Evolutionary conservation across 1,140 invertebrate species (phyloP).

Genomic region (Apis florea): DNA sequence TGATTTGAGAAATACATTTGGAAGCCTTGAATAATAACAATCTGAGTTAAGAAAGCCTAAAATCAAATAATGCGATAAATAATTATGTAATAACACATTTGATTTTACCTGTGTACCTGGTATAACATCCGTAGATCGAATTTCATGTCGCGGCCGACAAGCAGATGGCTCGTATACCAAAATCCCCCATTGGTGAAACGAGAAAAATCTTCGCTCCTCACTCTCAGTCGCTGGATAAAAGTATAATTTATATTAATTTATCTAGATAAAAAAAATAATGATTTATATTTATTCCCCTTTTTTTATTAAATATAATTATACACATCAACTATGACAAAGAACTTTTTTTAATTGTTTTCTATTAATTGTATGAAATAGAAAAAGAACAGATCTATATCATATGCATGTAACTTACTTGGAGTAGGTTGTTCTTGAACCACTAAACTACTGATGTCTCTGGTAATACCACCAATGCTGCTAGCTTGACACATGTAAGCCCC

Average conservation of each 20-base stretch:
- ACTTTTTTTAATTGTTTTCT: background rate
- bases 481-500: slow-evolving; percentile 91
- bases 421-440: slow-evolving; percentile 87
- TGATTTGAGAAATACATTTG: background rate
- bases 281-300: slow-evolving; percentile 54
- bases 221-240: slow-evolving; percentile 80
- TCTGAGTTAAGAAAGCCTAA: background rate
- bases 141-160: slow-evolving; percentile 87
- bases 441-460: slow-evolving; percentile 86
- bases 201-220: slow-evolving; percentile 86
- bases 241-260: slow-evolving; percentile 21
- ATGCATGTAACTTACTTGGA: slow-evolving; percentile 81
- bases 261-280: background rate
- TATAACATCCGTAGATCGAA: slow-evolving; percentile 88
- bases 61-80: background rate
- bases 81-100: background rate
- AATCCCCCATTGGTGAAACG: slow-evolving; percentile 89
- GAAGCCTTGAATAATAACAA: background rate
- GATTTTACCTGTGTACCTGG: slow-evolving; percentile 85
- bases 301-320: background rate
- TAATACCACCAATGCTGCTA: slow-evolving; percentile 85
- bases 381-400: background rate
- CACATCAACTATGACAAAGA: background rate
- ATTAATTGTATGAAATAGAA: background rate
- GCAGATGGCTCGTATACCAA: slow-evolving; percentile 88